Base-by-base conservation (phyloP, 92 coral and sea anemone species). In the Phenganax marumi region DNA sequence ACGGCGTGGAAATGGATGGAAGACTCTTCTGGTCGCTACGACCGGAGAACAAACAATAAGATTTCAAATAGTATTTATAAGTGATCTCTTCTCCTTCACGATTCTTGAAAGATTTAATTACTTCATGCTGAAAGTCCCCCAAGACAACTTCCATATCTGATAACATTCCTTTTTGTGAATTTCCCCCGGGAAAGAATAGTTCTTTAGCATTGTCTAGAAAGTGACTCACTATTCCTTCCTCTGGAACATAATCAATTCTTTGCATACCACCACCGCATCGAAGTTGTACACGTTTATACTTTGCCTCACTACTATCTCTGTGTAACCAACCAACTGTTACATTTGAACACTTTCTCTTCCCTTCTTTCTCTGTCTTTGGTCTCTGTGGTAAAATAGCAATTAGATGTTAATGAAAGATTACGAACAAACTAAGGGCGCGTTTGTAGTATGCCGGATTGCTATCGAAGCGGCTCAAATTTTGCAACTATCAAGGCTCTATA, bases 71-170 rank as follows among this genome's bases (percentile, higher is more conserved):
- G 17, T 53, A 47, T 52, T 25, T 46, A 21, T 52, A 54, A 9
- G 81, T 52, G 19, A 76, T 66, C 47, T 52, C 81, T 19, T 52
- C 7, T 52, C 68, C 81, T 21, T 76, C 54, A 26, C 64, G 68
- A 54, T 76, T 47, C 43, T 51, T 33, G 54, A 76, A 76, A 33
- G 66, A 52, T 39, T 18, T 76, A 18, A 76, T 76, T 48, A 50
- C 75, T 51, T 80, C 63, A 8, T 80, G 74, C 50, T 80, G 69
- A 50, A 78, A 80, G 50, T 64, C 57, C 33, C 84, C 75, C 84
- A 80, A 24, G 62, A 43, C 75, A 57, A 63, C 47, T 8, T 48
- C 53, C n/a, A 80, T 47, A 6, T 80, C 65, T 47, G 84, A 23
- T 63, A 80, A 8, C 11, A 3, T 26, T 65, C 76, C 84, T 39